Percentiles rank a stretch among this genome's conserved stretches.
phyloP scores from a whole-genome alignment of 2,888 invertebrate species.

The Griposia aprilina region DNA sequence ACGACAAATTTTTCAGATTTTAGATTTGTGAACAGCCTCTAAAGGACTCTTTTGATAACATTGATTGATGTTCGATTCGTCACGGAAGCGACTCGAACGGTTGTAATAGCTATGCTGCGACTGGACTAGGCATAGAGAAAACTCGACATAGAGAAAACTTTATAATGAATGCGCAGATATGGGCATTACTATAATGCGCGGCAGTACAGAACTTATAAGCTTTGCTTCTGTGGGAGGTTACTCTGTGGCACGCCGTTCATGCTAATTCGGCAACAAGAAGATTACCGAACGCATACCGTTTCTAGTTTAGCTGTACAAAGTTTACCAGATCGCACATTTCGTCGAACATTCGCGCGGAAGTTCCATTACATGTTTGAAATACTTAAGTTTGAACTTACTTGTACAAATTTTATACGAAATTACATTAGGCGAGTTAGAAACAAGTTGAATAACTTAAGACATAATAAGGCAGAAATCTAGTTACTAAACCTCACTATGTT shows the following conservation, averaged over 20 bases:
- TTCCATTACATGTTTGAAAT: neutral
- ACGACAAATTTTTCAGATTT: neutral
- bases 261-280: neutral
- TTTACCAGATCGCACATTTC: neutral
- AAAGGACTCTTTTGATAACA: neutral
- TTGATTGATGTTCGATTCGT: neutral
- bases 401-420: neutral
- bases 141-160: neutral
- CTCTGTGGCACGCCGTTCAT: neutral
- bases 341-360: neutral
- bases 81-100: neutral
- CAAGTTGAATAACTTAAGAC: neutral
- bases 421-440: neutral
- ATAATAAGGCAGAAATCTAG: neutral
- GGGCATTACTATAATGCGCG: neutral
- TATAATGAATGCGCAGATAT: neutral
- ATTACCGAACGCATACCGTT: neutral
- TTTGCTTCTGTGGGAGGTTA: neutral
- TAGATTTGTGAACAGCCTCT: neutral
- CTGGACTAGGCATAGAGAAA: neutral
- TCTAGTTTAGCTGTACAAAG: neutral
- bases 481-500: neutral
- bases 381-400: neutral
- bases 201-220: neutral
- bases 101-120: neutral